These are phyloP conservation scores for Sorex araneus DNA, from an alignment of 2,113 vertebrate species.

Conservation along the genomic window DNA sequence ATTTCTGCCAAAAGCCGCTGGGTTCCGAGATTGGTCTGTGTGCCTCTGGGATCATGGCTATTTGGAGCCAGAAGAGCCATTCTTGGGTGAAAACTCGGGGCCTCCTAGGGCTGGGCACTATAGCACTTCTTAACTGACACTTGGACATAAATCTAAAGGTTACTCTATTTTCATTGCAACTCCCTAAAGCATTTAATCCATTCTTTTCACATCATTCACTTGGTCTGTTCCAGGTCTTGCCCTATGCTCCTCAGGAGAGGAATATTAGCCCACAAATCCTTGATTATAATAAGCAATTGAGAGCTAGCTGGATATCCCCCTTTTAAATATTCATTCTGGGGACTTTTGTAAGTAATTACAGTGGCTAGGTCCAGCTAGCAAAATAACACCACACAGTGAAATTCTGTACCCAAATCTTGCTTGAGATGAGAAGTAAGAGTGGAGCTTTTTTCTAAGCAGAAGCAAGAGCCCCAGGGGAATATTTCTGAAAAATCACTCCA, in stretches of 20 bases:
- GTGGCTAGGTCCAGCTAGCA: background rate
- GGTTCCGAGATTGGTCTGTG: too few relatives aligned
- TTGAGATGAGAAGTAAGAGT: background rate
- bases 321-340: background rate
- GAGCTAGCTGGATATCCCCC: rapidly evolving
- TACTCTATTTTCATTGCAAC: background rate
- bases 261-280: rapidly evolving
- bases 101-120: too few relatives aligned
- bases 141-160: background rate
- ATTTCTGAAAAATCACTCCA: background rate
- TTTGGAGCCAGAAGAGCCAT: too few relatives aligned
- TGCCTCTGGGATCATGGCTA: too few relatives aligned
- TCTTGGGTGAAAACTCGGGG: too few relatives aligned
- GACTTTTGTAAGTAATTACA: background rate
- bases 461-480: background rate
- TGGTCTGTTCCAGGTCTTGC: background rate
- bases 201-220: too few relatives aligned
- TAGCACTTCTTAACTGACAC: background rate
- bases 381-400: background rate
- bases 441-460: background rate
- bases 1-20: too few relatives aligned
- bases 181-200: too few relatives aligned
- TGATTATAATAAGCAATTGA: background rate
- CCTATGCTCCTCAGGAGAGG: background rate
- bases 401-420: background rate